Evolutionary conservation across 2,888 invertebrate genomes (phyloP).

Genomic region (Allophyes oxyacanthae): DNA sequence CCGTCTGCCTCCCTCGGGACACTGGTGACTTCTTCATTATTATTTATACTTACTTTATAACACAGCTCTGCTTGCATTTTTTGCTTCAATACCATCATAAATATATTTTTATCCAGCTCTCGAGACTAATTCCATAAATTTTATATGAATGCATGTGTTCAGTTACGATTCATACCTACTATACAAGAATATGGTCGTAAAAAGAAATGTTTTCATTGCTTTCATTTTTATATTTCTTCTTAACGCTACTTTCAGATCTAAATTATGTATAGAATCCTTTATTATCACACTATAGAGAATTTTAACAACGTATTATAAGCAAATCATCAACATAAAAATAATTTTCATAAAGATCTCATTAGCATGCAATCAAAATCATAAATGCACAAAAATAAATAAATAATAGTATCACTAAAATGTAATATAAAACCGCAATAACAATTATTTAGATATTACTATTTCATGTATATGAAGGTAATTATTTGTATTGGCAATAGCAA

Average conservation of each 20-base stretch:
- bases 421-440: background rate
- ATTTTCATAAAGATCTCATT: background rate
- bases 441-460: background rate
- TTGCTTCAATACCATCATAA: conserved; percentile 18
- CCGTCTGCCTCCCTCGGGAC: conserved; percentile 40
- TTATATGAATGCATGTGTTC: conserved; percentile 14
- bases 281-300: too few relatives aligned
- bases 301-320: too few relatives aligned
- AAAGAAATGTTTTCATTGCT: background rate
- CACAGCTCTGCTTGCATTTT: conserved; percentile 17
- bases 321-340: too few relatives aligned
- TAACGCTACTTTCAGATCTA: too few relatives aligned
- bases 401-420: too few relatives aligned
- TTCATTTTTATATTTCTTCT: conserved; percentile 2
- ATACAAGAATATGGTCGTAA: background rate
- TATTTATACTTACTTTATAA: conserved; percentile 26
- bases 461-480: conserved; percentile 1
- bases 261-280: too few relatives aligned
- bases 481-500: conserved; percentile 10
- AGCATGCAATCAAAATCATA: background rate
- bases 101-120: conserved; percentile 31
- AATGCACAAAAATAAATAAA: background rate
- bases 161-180: background rate
- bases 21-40: conserved; percentile 41
- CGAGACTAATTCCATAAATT: conserved; percentile 29